Base-by-base conservation (phyloP, 2,888 invertebrate genomes). In the Heteromurus nitidus region DNA sequence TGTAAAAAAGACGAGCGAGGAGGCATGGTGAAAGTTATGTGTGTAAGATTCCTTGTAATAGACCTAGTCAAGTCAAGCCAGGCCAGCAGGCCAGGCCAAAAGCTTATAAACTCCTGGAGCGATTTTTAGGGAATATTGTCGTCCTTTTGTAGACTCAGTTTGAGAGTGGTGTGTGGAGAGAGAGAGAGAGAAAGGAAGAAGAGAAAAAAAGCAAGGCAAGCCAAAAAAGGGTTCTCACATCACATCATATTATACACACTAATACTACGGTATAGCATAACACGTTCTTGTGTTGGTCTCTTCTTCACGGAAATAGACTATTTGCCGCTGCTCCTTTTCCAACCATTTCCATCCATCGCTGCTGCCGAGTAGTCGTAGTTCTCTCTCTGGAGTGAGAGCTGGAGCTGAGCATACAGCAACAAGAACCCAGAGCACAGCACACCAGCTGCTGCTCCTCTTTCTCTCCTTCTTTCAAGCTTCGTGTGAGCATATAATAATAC, bases 61-160 rank as follows among this genome's bases (percentile, higher is more conserved):
- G 60, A 74, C 36, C 75, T 74, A 80, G 80, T 80, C 80, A 80
- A 80, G 80, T 80, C 80, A 80, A 69, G 80, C 68, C 53, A 62
- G 80, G 74, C 74, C 80, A 80, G 73, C 80, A 80, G 80, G 80
- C 68, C 80, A 80, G 68, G 74, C 80, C 80, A 80, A 74, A 68
- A 80, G 80, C 80, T 80, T 80, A 68, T 80, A 68, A 80, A 73
- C 74, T 80, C 80, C 80, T 74, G 80, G 80, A 80, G 74, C 73
- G 80, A 73, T 80, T 80, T 70, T 80, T 65, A 60, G 74, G 24
- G 50, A 80, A 67, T 74, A 68, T 74, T 80, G 80, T 74, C 73
- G 74, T 73, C 62, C 68, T 60, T 74, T 80, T 58, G 65, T 73
- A 69, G 5, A 36, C 13, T n/a, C n/a, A n/a, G n/a, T n/a, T n/a